Percentiles rank a stretch among this genome's conserved stretches.
These are phyloP conservation scores for Dicyrtomina minuta DNA, from an alignment of 2,888 invertebrate species.

Conservation along the genomic window DNA sequence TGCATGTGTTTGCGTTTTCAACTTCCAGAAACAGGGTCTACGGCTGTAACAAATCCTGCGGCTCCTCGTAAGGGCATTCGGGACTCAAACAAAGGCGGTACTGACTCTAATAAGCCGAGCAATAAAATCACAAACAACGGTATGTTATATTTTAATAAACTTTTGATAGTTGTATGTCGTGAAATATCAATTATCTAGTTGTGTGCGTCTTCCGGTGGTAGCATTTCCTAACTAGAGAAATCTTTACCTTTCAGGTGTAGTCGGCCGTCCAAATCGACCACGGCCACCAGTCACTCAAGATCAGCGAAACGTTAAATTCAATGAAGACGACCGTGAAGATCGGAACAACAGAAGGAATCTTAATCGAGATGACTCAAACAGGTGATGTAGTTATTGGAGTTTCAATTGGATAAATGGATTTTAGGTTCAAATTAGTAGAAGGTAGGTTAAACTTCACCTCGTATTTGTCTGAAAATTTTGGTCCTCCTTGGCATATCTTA, in stretches of 20 bases:
- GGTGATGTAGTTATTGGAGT: neutral
- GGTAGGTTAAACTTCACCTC: too few species aligned
- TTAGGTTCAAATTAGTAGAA: neutral
- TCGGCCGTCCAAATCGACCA: conserved; percentile 40
- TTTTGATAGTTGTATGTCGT: neutral
- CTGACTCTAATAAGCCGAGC: conserved; percentile 28
- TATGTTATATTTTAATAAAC: too few species aligned
- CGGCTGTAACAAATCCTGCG: conserved; percentile 32
- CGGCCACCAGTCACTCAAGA: conserved; percentile 54
- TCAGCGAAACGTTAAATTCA: conserved; percentile 60
- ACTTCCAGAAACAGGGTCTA: conserved; percentile 25
- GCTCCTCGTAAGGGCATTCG: conserved; percentile 50
- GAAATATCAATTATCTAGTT: too few species aligned
- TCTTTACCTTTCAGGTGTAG: neutral
- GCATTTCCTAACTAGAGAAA: too few species aligned
- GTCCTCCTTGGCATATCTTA: too few species aligned
- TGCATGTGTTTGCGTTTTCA: neutral
- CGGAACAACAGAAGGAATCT: conserved; percentile 68
- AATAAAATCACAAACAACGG: conserved; percentile 24
- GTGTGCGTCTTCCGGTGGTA: too few species aligned
- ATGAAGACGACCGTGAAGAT: conserved; percentile 68
- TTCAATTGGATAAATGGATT: neutral
- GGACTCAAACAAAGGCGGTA: conserved; percentile 51
- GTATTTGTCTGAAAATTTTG: too few species aligned
- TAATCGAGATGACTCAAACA: conserved; percentile 58